Conservation (phyloP, 2,888 invertebrate species). For the Sisyra nigra region DNA sequence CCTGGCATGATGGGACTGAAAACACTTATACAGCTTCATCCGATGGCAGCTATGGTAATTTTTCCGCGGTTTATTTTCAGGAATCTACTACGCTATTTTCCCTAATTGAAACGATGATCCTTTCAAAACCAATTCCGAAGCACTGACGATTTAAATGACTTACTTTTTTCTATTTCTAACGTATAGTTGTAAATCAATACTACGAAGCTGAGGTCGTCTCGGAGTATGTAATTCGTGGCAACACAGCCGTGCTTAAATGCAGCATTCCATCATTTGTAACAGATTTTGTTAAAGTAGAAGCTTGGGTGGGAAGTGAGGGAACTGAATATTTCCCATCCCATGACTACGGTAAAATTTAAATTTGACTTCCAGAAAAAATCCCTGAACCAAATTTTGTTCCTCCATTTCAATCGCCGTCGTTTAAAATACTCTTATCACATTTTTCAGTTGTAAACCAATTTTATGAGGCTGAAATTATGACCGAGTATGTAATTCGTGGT, state of each 20-base stretch:
- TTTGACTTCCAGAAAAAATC: not conserved
- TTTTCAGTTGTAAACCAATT: conserved; percentile 51
- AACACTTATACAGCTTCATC: conserved; percentile 32
- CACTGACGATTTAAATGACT: not conserved
- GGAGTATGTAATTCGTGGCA: conserved; percentile 56
- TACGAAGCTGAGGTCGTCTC: conserved; percentile 54
- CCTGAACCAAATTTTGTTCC: conserved; percentile 14
- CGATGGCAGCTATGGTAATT: conserved; percentile 2
- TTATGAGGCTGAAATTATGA: conserved; percentile 54
- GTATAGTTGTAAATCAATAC: conserved; percentile 51
- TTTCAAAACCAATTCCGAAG: no score
- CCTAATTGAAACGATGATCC: no score
- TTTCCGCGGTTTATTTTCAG: not conserved
- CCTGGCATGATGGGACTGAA: conserved; percentile 40
- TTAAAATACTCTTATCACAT: conserved; percentile 57
- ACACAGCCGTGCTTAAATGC: conserved; percentile 55
- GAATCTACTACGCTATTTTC: no score
- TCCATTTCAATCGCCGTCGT: conserved; percentile 40
- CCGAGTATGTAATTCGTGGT: conserved; percentile 56
- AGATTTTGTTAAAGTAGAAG: conserved; percentile 54
- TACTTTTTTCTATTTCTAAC: not conserved
- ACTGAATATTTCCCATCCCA: conserved; percentile 52
- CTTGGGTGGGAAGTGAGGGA: conserved; percentile 53
- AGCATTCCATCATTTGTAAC: conserved; percentile 59
- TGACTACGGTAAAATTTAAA: conserved; percentile 48